Percentiles rank a stretch among this genome's conserved stretches.
phyloP scores from a whole-genome alignment of 2,888 invertebrate species.

The Dasysyrphus tricinctus region DNA sequence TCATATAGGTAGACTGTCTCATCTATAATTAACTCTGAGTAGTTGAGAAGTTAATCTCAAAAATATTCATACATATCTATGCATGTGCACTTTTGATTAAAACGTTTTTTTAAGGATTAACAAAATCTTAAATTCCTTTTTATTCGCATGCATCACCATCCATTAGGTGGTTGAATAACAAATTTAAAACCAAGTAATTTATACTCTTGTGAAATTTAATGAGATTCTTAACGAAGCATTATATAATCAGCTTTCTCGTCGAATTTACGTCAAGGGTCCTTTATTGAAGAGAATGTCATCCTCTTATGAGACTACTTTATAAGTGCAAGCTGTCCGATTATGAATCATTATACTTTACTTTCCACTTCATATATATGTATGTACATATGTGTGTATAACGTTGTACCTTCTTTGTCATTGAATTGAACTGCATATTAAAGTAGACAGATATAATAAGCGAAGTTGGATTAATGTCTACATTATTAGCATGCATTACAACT shows the following conservation, averaged over 20 bases:
- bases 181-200: not conserved
- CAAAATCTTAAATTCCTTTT: no score
- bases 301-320: slow-evolving; percentile 19
- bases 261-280: slow-evolving; percentile 43
- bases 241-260: slow-evolving; percentile 8
- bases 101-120: no score
- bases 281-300: slow-evolving; percentile 2
- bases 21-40: no score
- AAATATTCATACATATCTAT: no score
- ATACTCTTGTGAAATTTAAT: not conserved
- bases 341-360: slow-evolving; percentile 17
- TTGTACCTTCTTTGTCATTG: slow-evolving; percentile 45
- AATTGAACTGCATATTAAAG: not conserved
- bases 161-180: not conserved
- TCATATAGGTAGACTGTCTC: no score
- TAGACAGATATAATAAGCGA: not conserved
- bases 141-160: no score
- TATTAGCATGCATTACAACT: slow-evolving; percentile 1
- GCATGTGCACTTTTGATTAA: no score
- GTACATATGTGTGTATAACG: no score
- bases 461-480: not conserved
- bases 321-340: slow-evolving; percentile 27
- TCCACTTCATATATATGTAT: slow-evolving; percentile 26
- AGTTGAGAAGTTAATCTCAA: no score
- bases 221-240: not conserved